These are phyloP conservation scores for Dolichallabes microphthalmus DNA, from an alignment of 2,113 vertebrate species.

Conservation along the genomic window DNA sequence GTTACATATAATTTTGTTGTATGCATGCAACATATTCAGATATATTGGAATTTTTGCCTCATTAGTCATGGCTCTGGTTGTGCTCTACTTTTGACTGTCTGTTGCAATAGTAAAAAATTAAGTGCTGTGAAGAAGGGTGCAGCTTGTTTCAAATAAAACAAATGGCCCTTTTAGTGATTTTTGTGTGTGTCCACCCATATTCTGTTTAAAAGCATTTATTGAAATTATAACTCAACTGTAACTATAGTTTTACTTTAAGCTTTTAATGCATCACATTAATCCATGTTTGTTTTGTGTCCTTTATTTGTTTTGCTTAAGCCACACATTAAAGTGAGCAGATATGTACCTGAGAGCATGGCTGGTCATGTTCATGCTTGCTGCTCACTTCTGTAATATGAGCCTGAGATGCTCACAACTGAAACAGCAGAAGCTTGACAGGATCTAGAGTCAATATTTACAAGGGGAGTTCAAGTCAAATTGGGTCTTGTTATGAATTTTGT, in stretches of 20 bases:
- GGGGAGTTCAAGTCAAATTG: too few species aligned
- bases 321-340: neutral
- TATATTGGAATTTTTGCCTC: too few species aligned
- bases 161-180: neutral
- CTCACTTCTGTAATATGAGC: neutral
- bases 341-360: neutral
- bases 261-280: neutral
- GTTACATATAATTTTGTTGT: too few species aligned
- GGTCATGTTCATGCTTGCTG: neutral
- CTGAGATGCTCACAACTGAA: neutral
- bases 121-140: neutral
- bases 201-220: neutral
- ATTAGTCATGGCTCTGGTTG: neutral
- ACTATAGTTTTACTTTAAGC: neutral
- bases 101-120: too few species aligned
- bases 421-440: neutral
- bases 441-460: too few species aligned
- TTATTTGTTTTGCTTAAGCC: neutral
- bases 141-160: neutral
- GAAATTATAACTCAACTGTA: neutral
- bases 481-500: too few species aligned
- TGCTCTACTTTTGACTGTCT: too few species aligned
- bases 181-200: neutral
- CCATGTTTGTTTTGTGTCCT: neutral
- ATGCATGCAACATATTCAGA: too few species aligned